phyloP scores from a whole-genome alignment of 2,888 invertebrate genomes.

The Ichneumoninae sp. region DNA sequence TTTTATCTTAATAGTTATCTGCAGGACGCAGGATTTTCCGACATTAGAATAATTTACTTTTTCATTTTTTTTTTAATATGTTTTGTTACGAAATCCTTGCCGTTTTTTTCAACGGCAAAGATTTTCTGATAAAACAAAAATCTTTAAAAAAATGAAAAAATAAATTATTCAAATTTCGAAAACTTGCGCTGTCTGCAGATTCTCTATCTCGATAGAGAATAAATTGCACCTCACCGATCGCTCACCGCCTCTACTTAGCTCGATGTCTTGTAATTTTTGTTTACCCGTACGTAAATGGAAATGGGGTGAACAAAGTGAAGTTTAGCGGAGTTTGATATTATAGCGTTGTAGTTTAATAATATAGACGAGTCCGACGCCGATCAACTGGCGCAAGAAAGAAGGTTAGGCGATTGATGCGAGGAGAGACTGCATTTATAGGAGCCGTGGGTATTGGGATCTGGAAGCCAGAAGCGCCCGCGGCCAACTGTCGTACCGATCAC shows the following conservation, averaged over 20 bases:
- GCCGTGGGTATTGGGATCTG: slow-evolving; percentile 44
- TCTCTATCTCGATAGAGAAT: background rate
- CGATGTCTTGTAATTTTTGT: background rate
- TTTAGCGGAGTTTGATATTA: background rate
- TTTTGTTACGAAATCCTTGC: no score
- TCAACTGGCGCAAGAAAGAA: slow-evolving; percentile 74
- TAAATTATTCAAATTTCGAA: background rate
- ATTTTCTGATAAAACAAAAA: no score
- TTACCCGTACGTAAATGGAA: background rate
- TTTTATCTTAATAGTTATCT: background rate
- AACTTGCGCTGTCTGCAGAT: background rate
- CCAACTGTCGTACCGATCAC: slow-evolving; percentile 48
- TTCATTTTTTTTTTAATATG: background rate
- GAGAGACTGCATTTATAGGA: slow-evolving; percentile 28
- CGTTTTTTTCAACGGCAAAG: background rate
- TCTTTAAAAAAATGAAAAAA: background rate
- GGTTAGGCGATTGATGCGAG: slow-evolving; percentile 71
- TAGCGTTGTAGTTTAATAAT: slow-evolving; percentile 33
- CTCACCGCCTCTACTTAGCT: background rate
- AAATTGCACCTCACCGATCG: background rate
- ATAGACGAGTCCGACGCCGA: slow-evolving; percentile 45
- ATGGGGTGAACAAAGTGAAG: background rate
- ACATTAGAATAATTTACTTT: background rate
- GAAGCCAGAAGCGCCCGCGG: slow-evolving; percentile 59
- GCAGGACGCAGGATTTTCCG: background rate